phyloP scores from a whole-genome alignment of 2,797 vertebrate species.

The Sebastolobus alascanus region DNA sequence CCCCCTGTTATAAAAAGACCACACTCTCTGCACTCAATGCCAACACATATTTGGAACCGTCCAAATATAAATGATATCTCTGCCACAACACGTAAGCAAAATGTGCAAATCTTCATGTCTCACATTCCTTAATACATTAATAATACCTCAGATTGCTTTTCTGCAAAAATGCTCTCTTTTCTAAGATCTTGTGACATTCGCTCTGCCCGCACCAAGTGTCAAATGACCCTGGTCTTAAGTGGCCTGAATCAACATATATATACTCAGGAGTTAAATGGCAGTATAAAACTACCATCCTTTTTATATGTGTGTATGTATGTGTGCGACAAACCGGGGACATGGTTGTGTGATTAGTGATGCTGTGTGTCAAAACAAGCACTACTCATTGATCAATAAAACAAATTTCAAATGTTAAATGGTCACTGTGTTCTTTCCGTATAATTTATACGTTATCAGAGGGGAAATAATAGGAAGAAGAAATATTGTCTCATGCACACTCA shows the following conservation, averaged over 20 bases:
- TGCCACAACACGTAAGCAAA: constrained; percentile 14
- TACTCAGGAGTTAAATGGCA: constrained; percentile 62
- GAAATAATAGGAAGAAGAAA: not conserved
- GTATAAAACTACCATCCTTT: constrained; percentile 29
- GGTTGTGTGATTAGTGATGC: constrained; percentile 32
- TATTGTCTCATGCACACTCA: not conserved
- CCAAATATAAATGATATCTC: constrained; percentile 29
- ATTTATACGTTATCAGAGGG: not conserved
- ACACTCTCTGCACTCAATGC: not conserved
- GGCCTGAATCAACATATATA: constrained; percentile 29
- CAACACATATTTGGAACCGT: constrained; percentile 16
- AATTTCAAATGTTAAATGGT: not conserved
- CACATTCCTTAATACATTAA: constrained; percentile 19
- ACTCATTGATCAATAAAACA: constrained; percentile 59
- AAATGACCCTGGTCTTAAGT: constrained; percentile 32
- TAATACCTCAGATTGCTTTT: constrained; percentile 24
- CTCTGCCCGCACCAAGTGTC: constrained; percentile 24
- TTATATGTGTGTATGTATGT: constrained; percentile 30
- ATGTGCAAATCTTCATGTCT: not conserved
- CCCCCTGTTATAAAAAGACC: not conserved
- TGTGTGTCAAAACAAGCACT: constrained; percentile 29
- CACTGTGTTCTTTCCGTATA: not conserved
- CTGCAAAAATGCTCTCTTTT: constrained; percentile 34
- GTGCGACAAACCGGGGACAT: constrained; percentile 5
- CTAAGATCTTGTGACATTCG: constrained; percentile 19